Base-by-base conservation (phyloP, 2,888 invertebrate species). In the Mermis nigrescens region DNA sequence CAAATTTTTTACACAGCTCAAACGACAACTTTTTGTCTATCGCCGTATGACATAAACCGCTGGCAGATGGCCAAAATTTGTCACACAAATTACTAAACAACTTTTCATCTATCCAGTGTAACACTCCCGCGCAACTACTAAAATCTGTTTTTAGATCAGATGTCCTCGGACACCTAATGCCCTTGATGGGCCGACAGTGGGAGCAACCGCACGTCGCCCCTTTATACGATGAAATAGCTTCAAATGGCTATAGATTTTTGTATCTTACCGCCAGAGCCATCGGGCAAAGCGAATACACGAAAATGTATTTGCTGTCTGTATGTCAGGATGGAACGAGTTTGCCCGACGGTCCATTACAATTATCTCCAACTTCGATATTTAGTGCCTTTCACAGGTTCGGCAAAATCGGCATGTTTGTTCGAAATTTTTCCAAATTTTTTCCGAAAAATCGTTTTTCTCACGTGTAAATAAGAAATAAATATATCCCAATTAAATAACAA, bases 231-330 rank as follows among this genome's bases (percentile, higher is more conserved):
- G 88, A 91, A 74, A 94, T 99, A 68, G 85, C 86, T 75, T 84
- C 86, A 71, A 99, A 99, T 70, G 94, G 95, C 45, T 98, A 99
- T 76, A 90, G 91, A 72, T 78, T 99, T 67, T 76, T 99, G 58
- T 99, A 99, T 75, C 79, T 99, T 59, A 95, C 94, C 1, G 92
- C 98, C 0, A 80, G 98, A 64, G 95, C 98, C 31, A 98, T 99
- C 66, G 98, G 95, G 4, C 82, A 82, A 70, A 79, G 81, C 1
- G 75, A 81, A 74, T 80, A 86, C 51, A 99, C 98, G 0, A 83
- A 95, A 61, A 92, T 92, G 69, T 94, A 98, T 76, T 79, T 99
- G 60, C 83, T 84, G 66, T 90, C 88, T 4, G 86, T 99, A 66
- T 82, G 83, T 57, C 98, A 98, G 73, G 94, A 86, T 61, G 86